Conservation (phyloP, 2,797 vertebrate species). For the Gymnodraco acuticeps region DNA sequence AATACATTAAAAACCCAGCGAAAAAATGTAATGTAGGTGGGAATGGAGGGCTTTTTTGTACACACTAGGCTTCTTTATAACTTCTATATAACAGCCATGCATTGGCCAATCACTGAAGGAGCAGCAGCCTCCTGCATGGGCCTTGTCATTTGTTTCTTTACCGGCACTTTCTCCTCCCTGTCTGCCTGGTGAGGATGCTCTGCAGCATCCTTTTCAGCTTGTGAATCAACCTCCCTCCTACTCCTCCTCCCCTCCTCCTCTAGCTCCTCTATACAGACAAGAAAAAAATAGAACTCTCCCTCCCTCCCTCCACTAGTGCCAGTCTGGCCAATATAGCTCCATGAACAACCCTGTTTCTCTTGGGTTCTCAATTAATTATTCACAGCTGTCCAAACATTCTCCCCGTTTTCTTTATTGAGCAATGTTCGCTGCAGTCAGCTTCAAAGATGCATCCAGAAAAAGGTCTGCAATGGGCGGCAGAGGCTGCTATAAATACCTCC, state of each 20-base stretch:
- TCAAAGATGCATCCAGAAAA: slow-evolving; percentile 62
- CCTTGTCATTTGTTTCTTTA: slow-evolving; percentile 52
- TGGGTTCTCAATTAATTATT: slow-evolving; percentile 70
- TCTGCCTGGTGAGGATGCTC: slow-evolving; percentile 49
- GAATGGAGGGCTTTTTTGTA: background rate
- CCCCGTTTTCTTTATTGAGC: slow-evolving; percentile 48
- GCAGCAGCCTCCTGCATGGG: slow-evolving; percentile 57
- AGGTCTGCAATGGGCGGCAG: slow-evolving; percentile 68
- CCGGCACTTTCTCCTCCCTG: slow-evolving; percentile 74
- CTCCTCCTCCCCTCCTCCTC: slow-evolving; percentile 12
- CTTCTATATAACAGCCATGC: slow-evolving; percentile 11
- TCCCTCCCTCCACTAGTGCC: slow-evolving; percentile 24
- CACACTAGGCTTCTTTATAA: slow-evolving; percentile 29
- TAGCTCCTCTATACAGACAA: slow-evolving; percentile 18
- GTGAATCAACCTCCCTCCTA: slow-evolving; percentile 65
- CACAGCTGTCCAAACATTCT: slow-evolving; percentile 55
- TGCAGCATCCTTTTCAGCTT: slow-evolving; percentile 74
- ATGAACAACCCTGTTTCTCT: slow-evolving; percentile 38
- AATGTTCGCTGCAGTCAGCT: slow-evolving; percentile 76
- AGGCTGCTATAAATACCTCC: slow-evolving; percentile 82
- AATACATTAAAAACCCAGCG: slow-evolving; percentile 4
- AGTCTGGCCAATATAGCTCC: slow-evolving; percentile 45
- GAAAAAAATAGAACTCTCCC: background rate
- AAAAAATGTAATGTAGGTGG: background rate
- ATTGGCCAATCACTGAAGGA: slow-evolving; percentile 23